phyloP scores from a whole-genome alignment of 2,113 vertebrate species.

The Siniperca knerii region DNA sequence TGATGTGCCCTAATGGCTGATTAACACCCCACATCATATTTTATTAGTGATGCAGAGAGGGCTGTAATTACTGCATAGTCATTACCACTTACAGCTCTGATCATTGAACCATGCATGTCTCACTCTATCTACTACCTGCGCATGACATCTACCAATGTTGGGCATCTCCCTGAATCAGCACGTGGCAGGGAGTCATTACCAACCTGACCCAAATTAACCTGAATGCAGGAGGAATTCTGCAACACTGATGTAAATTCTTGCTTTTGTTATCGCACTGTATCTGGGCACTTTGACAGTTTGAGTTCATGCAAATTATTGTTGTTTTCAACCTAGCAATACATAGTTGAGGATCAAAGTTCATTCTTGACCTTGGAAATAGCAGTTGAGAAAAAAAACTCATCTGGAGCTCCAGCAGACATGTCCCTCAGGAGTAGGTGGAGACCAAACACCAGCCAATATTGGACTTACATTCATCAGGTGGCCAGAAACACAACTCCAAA shows the following conservation, averaged over 20 bases:
- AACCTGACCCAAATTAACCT: constrained; percentile 52
- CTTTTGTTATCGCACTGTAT: neutral
- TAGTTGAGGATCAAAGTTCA: neutral
- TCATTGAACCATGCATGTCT: constrained; percentile 59
- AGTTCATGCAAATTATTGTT: neutral
- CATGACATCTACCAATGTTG: constrained; percentile 32
- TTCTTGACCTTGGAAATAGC: neutral
- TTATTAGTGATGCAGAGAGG: constrained; percentile 80
- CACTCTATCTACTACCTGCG: constrained; percentile 47
- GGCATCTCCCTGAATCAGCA: constrained; percentile 27
- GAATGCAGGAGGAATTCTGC: constrained; percentile 16
- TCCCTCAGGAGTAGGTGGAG: no score
- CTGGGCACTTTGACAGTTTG: neutral
- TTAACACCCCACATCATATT: constrained; percentile 80
- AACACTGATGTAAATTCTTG: neutral
- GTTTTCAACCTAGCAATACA: neutral
- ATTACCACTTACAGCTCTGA: constrained; percentile 66
- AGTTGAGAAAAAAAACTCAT: neutral
- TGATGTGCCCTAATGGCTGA: constrained; percentile 63
- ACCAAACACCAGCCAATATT: no score
- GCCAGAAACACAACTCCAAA: neutral
- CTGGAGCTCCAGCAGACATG: neutral
- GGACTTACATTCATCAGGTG: no score
- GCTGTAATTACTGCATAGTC: constrained; percentile 72
- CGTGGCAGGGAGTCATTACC: constrained; percentile 50